These are phyloP conservation scores for Procambarus clarkii DNA, from an alignment of 1,140 invertebrate genomes.

Conservation along the genomic window DNA sequence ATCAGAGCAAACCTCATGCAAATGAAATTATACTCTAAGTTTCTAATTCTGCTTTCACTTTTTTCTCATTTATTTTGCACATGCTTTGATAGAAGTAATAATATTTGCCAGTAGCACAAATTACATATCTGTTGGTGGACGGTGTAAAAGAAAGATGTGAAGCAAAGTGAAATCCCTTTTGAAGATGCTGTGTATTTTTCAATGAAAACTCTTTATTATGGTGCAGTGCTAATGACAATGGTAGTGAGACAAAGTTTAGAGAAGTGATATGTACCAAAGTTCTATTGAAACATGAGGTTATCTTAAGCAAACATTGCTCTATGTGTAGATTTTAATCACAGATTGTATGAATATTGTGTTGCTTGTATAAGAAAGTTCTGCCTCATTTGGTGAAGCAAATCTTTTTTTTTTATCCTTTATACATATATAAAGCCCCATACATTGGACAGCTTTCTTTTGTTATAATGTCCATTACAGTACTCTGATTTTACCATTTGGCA, in stretches of 20 bases:
- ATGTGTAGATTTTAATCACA: constrained; percentile 36
- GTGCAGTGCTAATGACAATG: constrained; percentile 26
- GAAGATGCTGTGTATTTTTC: constrained; percentile 39
- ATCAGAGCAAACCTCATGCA: not conserved
- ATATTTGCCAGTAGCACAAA: constrained; percentile 46
- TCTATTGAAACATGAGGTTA: constrained; percentile 42
- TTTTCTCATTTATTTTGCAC: constrained; percentile 39
- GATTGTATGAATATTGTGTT: constrained; percentile 48
- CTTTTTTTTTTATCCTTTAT: too few species aligned
- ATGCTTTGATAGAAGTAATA: constrained; percentile 54
- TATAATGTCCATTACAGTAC: not conserved
- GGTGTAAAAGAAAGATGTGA: not conserved
- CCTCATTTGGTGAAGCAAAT: not conserved
- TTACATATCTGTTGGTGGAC: constrained; percentile 35
- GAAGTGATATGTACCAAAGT: constrained; percentile 60
- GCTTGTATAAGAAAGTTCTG: constrained; percentile 45
- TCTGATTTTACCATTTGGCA: not conserved
- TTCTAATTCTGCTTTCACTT: constrained; percentile 18
- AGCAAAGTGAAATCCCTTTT: constrained; percentile 2
- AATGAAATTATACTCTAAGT: not conserved
- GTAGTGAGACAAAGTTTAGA: constrained; percentile 39
- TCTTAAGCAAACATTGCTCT: constrained; percentile 44
- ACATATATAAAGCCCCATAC: too few species aligned
- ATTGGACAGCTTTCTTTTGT: too few species aligned
- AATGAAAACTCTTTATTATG: constrained; percentile 32